Conservation (phyloP, 2,888 invertebrate genomes). For the Ophion ventricosus region DNA sequence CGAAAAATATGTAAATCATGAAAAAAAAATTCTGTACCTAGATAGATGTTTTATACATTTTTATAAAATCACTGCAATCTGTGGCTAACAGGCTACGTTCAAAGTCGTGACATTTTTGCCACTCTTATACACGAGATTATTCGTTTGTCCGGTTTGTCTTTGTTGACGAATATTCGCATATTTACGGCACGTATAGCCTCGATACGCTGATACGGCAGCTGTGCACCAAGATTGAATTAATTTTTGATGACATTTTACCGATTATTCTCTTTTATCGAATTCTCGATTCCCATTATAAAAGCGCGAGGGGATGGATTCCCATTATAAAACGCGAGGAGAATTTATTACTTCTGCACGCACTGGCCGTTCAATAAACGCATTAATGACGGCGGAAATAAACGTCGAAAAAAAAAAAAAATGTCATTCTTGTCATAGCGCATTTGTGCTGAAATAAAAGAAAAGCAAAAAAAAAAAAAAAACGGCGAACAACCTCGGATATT, state of each 20-base stretch:
- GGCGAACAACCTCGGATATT: neutral
- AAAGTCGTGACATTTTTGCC: too few species aligned
- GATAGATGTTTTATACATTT: too few species aligned
- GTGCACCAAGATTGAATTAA: neutral
- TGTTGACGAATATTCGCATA: too few species aligned
- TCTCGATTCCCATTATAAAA: neutral
- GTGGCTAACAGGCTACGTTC: too few species aligned
- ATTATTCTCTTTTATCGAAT: neutral
- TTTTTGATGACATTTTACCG: neutral
- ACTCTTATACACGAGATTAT: too few species aligned
- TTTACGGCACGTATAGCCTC: too few species aligned
- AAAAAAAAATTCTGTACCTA: too few species aligned
- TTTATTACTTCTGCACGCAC: neutral
- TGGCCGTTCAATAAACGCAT: neutral
- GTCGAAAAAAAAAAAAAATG: neutral
- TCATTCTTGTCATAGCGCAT: neutral
- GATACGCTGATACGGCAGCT: too few species aligned
- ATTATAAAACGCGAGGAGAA: neutral
- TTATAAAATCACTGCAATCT: too few species aligned
- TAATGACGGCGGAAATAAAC: neutral
- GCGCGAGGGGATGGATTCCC: neutral
- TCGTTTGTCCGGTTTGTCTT: too few species aligned
- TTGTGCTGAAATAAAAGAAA: neutral
- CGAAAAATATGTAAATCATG: too few species aligned
- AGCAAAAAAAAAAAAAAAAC: neutral